Evolutionary conservation across 1,140 invertebrate species (phyloP).

Genomic region (Drosophila pectinifera): DNA sequence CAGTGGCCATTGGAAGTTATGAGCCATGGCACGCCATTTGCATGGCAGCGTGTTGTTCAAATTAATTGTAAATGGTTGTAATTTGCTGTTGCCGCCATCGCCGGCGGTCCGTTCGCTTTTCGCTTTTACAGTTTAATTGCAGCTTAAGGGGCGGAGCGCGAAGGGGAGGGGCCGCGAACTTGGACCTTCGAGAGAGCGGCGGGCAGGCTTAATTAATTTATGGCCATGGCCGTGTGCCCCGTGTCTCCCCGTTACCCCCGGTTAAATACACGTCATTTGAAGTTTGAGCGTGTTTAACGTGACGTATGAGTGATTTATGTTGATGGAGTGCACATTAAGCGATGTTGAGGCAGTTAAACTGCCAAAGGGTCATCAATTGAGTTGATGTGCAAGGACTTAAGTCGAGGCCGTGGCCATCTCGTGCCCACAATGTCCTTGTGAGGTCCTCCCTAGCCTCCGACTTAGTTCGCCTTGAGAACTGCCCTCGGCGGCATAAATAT

Average conservation of each 20-base stretch:
- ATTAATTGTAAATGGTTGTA: constrained; percentile 83
- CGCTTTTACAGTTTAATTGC: constrained; percentile 82
- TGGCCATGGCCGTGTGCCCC: constrained; percentile 59
- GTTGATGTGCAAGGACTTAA: constrained; percentile 47
- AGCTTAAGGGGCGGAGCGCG: constrained; percentile 48
- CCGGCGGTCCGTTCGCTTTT: constrained; percentile 46
- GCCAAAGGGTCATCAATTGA: constrained; percentile 72
- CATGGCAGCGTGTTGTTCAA: constrained; percentile 76
- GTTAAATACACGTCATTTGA: constrained; percentile 70
- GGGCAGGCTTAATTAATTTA: constrained; percentile 76
- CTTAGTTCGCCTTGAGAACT: constrained; percentile 27
- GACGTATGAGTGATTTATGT: constrained; percentile 82
- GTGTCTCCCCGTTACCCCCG: not conserved
- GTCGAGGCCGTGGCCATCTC: constrained; percentile 18
- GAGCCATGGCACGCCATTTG: constrained; percentile 82
- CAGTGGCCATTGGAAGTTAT: constrained; percentile 64
- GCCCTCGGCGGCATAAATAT: constrained; percentile 26
- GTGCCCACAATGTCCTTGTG: constrained; percentile 32
- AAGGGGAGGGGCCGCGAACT: constrained; percentile 29
- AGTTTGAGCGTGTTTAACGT: constrained; percentile 80
- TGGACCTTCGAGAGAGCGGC: constrained; percentile 37
- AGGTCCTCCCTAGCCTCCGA: not conserved
- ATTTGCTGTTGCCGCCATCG: constrained; percentile 63
- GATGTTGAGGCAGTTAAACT: constrained; percentile 66
- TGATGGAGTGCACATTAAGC: constrained; percentile 72